Percentiles rank a stretch among this genome's conserved stretches.
Conservation (phyloP, 2,888 invertebrate genomes). For the Drosophila pegasa region DNA sequence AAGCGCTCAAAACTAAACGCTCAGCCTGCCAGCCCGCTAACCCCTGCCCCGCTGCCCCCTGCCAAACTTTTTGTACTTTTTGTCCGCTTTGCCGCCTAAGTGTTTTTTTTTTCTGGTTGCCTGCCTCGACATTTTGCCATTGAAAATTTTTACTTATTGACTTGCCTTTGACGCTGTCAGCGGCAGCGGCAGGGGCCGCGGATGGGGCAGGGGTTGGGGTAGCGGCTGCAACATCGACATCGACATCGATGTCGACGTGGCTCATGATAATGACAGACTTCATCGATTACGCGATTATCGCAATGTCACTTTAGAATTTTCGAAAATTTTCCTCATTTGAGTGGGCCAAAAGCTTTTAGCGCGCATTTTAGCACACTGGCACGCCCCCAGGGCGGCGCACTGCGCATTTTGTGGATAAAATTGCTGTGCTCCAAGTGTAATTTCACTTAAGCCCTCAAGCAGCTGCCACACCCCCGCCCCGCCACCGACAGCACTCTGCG, state of each 20-base stretch:
- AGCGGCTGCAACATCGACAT: constrained; percentile 6
- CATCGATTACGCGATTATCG: constrained; percentile 80
- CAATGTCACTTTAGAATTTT: constrained; percentile 77
- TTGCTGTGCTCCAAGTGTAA: constrained; percentile 78
- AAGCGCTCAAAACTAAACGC: constrained; percentile 53
- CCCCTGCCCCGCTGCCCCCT: too few relatives aligned
- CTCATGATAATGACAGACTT: constrained; percentile 80
- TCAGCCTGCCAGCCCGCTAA: constrained; percentile 18
- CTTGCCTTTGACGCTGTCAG: constrained; percentile 54
- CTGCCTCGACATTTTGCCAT: constrained; percentile 47
- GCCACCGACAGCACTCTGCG: constrained; percentile 15
- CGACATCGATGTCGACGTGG: constrained; percentile 31
- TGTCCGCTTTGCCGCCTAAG: constrained; percentile 43
- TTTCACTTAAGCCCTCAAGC: constrained; percentile 81
- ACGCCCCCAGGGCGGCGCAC: constrained; percentile 38
- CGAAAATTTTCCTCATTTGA: constrained; percentile 64
- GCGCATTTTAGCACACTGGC: constrained; percentile 44
- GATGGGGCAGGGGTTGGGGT: not conserved
- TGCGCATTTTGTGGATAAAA: constrained; percentile 68
- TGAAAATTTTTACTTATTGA: constrained; percentile 73
- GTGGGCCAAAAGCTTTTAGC: constrained; percentile 73
- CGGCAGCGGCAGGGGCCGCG: not conserved
- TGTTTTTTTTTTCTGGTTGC: constrained; percentile 53
- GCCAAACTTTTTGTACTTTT: not conserved
- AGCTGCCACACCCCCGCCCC: constrained; percentile 37